Percentiles rank a stretch among this genome's conserved stretches.
phyloP scores from a whole-genome alignment of 2,888 invertebrate species.

The Artemia sp. region DNA sequence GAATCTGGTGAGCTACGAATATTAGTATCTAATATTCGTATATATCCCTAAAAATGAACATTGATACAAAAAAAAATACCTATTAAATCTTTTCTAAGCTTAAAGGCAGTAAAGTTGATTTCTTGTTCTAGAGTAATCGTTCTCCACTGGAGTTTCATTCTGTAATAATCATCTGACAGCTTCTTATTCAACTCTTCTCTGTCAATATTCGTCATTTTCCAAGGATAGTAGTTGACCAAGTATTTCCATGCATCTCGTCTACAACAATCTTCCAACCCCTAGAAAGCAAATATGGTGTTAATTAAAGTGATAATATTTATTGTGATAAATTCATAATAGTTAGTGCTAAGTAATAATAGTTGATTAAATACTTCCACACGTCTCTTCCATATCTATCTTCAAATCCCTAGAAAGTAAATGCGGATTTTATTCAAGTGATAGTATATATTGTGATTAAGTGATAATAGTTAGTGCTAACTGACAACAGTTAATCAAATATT shows the following conservation, averaged over 20 bases:
- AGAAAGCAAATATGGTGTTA: constrained; percentile 21
- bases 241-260: constrained; percentile 85
- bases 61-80: constrained; percentile 33
- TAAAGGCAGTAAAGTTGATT: constrained; percentile 62
- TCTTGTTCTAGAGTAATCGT: constrained; percentile 75
- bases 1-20: too few relatives aligned
- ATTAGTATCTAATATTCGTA: too few relatives aligned
- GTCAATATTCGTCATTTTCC: constrained; percentile 57
- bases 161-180: constrained; percentile 69
- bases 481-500: not conserved
- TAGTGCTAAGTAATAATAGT: not conserved
- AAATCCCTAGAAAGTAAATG: constrained; percentile 45
- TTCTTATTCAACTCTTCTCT: constrained; percentile 49
- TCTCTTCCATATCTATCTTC: constrained; percentile 53
- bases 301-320: not conserved
- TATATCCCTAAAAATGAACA: too few relatives aligned
- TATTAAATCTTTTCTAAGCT: constrained; percentile 78
- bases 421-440: not conserved
- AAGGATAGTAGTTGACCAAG: constrained; percentile 68
- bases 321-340: constrained; percentile 15
- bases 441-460: constrained; percentile 13
- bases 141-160: constrained; percentile 93
- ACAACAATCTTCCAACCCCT: constrained; percentile 61
- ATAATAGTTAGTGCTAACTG: not conserved
- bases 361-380: constrained; percentile 75